Conservation (phyloP, 1,140 invertebrate genomes). For the Drosophila yakuba region DNA sequence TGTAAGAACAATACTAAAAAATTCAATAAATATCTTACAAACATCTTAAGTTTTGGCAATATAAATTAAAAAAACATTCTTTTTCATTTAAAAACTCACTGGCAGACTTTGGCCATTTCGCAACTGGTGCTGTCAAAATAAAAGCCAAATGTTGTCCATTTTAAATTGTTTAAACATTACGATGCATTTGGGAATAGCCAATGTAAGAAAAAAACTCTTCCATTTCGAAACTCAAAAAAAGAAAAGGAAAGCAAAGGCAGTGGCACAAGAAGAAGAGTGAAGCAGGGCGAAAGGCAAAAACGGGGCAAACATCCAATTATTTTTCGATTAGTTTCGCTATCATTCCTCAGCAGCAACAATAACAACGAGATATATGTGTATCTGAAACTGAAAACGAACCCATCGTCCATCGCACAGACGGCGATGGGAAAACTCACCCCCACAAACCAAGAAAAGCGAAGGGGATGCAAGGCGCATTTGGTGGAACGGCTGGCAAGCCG, state of each 20-base stretch:
- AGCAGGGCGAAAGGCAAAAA: slow-evolving; percentile 47
- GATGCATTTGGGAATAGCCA: slow-evolving; percentile 83
- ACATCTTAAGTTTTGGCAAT: neutral
- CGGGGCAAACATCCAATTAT: slow-evolving; percentile 82
- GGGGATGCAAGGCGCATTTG: slow-evolving; percentile 44
- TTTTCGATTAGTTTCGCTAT: slow-evolving; percentile 85
- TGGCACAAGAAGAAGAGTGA: slow-evolving; percentile 23
- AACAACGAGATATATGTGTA: slow-evolving; percentile 45
- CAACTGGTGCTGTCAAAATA: slow-evolving; percentile 72
- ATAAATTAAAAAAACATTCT: slow-evolving; percentile 12
- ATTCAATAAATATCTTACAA: neutral
- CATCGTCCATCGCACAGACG: slow-evolving; percentile 33
- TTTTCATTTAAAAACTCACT: neutral
- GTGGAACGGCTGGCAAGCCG: slow-evolving; percentile 53
- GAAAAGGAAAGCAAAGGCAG: slow-evolving; percentile 52
- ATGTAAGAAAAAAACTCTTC: slow-evolving; percentile 66
- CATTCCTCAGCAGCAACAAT: slow-evolving; percentile 72
- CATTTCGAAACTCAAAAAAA: slow-evolving; percentile 49
- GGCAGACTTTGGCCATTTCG: slow-evolving; percentile 40
- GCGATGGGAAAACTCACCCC: slow-evolving; percentile 57
- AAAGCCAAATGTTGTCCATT: slow-evolving; percentile 63
- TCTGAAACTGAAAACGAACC: slow-evolving; percentile 66
- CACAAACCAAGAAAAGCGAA: neutral
- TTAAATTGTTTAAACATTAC: slow-evolving; percentile 83
- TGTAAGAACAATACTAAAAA: neutral